Evolutionary conservation across 2,113 vertebrate species (phyloP).

Genomic region (Galeopterus variegatus): DNA sequence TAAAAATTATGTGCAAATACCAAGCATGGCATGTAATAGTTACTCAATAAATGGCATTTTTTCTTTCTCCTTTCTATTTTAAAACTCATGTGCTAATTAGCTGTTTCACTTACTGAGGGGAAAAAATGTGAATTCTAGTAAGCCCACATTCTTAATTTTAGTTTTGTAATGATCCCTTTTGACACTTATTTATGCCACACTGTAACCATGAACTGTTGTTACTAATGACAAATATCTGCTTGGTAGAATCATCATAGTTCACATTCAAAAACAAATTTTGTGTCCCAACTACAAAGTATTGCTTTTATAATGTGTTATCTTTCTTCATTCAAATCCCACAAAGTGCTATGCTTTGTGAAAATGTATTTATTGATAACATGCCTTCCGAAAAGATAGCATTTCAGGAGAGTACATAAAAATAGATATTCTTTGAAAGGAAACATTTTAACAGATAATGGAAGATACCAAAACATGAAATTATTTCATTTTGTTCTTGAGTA

Average conservation of each 20-base stretch:
- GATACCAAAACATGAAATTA: constrained; percentile 25
- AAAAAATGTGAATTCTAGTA: background rate
- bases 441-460: constrained; percentile 34
- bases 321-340: constrained; percentile 36
- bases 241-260: background rate
- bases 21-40: background rate
- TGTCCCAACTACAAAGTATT: background rate
- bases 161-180: background rate
- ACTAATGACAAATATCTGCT: constrained; percentile 14
- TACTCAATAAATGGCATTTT: background rate
- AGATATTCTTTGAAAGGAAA: constrained; percentile 40
- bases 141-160: constrained; percentile 23
- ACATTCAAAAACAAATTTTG: background rate
- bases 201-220: background rate
- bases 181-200: background rate
- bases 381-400: constrained; percentile 45
- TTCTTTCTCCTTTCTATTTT: background rate
- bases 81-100: background rate
- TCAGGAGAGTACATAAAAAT: background rate
- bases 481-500: constrained; percentile 13
- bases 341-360: constrained; percentile 55
- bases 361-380: constrained; percentile 26
- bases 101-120: background rate
- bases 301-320: constrained; percentile 46
- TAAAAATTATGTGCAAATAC: background rate